Base-by-base conservation (phyloP, 2,888 invertebrate species). In the Lumbricus terrestris region DNA sequence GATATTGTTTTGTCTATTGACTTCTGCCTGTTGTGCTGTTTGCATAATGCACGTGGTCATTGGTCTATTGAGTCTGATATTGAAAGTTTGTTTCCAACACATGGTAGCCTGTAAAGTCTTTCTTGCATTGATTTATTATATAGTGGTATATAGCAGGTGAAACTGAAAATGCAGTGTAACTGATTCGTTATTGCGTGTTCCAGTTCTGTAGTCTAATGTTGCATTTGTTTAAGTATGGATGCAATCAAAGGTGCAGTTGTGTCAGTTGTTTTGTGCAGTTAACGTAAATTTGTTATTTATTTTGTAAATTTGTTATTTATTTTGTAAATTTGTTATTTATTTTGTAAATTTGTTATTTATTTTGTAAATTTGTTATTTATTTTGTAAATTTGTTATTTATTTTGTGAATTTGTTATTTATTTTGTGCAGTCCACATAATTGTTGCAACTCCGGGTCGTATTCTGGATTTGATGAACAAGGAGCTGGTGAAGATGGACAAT, bases 401-500 rank as follows among this genome's bases (percentile, higher is more conserved):
- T n/a, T 69, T 69, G 29, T n/a, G n/a, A 47, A 23, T 47, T 69
- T n/a, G n/a, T 69, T 69, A 8, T 20, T 47, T 29, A 8, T 69
- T 69, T 69, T n/a, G n/a, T 69, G 69, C 69, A 97, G 99, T 99
- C 95, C 99, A 99, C 96, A 97, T 99, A 93, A 98, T 99, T 94
- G 99, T 99, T 95, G 99, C 99, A 92, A 99, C 99, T 92, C 99
- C 99, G 92, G 99, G 99, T 93, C 97, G 99, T 95, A 99, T 99
- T 96, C 96, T 99, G 95, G 99, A 99, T 96, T 97, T 99, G 95
- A 98, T 99, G 98, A 99, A 99, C 96, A 99, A 99, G 95, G 97
- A 97, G 91, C 96, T 97, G 91, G 98, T 98, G 91, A 97, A 98
- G 95, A 98, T 99, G 97, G 97, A 97, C 93, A 97, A 98, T 94